Base-by-base conservation (phyloP, 1,140 invertebrate genomes). In the Pseudachorutes palmiensis region DNA sequence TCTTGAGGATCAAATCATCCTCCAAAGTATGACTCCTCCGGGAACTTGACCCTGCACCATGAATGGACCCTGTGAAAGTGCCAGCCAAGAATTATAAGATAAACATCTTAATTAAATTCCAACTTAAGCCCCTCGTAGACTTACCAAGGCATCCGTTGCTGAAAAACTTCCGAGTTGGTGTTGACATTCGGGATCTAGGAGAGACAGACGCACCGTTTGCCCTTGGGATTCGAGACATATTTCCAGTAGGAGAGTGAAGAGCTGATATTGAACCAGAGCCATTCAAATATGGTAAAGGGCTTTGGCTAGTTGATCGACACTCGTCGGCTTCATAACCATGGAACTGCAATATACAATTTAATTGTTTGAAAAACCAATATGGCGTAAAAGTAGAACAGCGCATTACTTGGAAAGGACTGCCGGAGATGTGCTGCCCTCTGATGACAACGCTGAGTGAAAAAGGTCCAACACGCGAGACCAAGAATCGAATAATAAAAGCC, bases 21-120 rank as follows among this genome's bases (percentile, higher is more conserved):
- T 83, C 82, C 59, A 83, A 76, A 16, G 77, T 75, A 41, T 78
- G 79, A 69, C 78, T 79, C 24, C 79, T 72, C 67, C 80, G 78
- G 22, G 79, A 81, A 9, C 78, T 71, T 22, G 69, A 70, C 5
- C 67, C 71, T 30, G 59, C 77, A 58, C 77, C 76, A 55, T 78
- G 79, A 45, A 77, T 75, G 60, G 78, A 78, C 71, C 79, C 79
- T 41, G 9, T 36, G 68, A 41, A 57, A 48, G 55, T 2, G 2
- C 32, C 62, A 28, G 2, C 16, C 14, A 61, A 41, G 30, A 22
- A 36, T 22, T 32, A 19, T 33, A 24, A 45, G 30, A 62, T 36
- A 30, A 48, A 30, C 51, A 28, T 33, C 19, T n/a, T 2, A 62
- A 29, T 30, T 26, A 49, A 26, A 22, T 28, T 49, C n/a, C n/a